Percentiles rank a stretch among this genome's conserved stretches.
phyloP scores from a whole-genome alignment of 2,888 invertebrate genomes.

The Epistrophe grossulariae region DNA sequence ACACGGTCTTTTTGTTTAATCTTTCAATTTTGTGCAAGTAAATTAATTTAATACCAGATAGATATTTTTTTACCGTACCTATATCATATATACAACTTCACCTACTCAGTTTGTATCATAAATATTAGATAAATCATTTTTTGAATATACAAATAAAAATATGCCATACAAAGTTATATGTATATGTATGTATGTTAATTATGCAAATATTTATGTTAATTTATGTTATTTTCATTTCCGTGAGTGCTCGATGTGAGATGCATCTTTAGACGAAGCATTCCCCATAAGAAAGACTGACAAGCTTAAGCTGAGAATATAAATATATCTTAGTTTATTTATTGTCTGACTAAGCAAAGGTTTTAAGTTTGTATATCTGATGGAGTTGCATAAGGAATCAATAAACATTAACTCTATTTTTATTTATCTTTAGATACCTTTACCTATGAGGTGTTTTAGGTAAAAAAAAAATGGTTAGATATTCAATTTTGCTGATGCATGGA shows the following conservation, averaged over 20 bases:
- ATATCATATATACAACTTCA: not conserved
- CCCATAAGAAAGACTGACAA: not conserved
- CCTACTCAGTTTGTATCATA: not conserved
- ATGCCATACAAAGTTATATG: not conserved
- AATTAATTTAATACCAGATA: slow-evolving; percentile 11
- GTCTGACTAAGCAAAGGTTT: not conserved
- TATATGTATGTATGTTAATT: not conserved
- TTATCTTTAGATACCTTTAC: not conserved
- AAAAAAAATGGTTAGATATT: too few relatives aligned
- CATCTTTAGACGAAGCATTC: not conserved
- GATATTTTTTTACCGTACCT: not conserved
- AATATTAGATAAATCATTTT: slow-evolving; percentile 21
- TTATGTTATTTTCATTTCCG: slow-evolving; percentile 3
- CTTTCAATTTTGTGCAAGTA: slow-evolving; percentile 6
- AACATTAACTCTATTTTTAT: not conserved
- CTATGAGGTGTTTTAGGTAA: too few relatives aligned
- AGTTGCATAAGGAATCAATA: not conserved
- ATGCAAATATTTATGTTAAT: slow-evolving; percentile 24
- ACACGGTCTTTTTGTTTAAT: not conserved
- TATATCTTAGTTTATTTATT: not conserved
- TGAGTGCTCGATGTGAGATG: not conserved
- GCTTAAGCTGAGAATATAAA: not conserved
- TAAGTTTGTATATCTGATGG: not conserved
- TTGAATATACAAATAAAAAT: not conserved
- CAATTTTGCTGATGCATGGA: too few relatives aligned